Evolutionary conservation across 2,888 invertebrate species (phyloP), one percentile per base, ranked within the genome.

Genomic region (Drosophila barbarae): DNA sequence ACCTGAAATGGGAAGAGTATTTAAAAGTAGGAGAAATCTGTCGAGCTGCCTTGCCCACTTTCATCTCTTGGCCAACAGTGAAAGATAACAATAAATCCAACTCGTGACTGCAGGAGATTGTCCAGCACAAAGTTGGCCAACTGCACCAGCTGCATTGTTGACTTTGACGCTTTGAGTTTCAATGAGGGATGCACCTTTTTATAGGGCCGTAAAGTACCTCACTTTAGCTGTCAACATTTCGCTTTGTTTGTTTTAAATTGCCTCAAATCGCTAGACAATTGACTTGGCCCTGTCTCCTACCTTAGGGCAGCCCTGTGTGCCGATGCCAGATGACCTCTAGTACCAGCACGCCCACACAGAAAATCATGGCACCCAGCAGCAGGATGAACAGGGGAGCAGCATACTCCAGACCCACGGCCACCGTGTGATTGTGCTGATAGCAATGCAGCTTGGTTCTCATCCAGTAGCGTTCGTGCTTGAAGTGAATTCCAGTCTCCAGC

Each of bases 381-480:
- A 89, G 68, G 4, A 87, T 71, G 51, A 89, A 88, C 6, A 89
- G 46, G 0, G 89, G 88, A 13, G 87, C 88, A 1, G 86, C 85
- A 18, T 88, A 86, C 52, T 86, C 88, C 55, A 88, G 34, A 10
- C 87, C 87, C 47, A 89, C 88, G 18, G 80, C 78, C 2, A 88
- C 82, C 8, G 86, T 67, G 44, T 75, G 59, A 57, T 71, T 86
- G 30, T 78, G 82, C 8, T 84, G 76, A 51, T 81, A 82, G 58
- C 89, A 89, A 32, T 82, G 66, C 15, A 88, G 71, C 35, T 79
- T 86, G 9, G 54, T 78, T 12, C 71, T 76, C 32, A 87, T 39
- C 88, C 88, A 89, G 46, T 77, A 81, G 5, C 72, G 79, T 8
- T 64, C 71, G 60, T 81, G 75, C 54, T 83, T 87, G 0, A 53